Percentiles rank a stretch among this genome's conserved stretches.
Conservation (phyloP, 1,140 invertebrate genomes). For the Tetramorium alpestre region DNA sequence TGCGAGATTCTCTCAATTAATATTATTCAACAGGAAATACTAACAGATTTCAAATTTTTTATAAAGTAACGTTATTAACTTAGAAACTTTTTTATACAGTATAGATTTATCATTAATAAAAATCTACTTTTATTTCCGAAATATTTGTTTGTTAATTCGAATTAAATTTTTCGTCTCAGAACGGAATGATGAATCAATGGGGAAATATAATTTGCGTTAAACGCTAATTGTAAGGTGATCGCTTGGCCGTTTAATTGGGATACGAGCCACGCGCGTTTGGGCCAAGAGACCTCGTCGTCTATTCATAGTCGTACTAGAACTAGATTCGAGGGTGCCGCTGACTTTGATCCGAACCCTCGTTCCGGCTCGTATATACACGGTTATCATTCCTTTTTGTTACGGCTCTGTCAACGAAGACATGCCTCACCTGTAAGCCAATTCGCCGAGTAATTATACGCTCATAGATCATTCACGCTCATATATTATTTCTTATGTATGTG, state of each 20-base stretch:
- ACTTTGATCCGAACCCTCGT: conserved; percentile 79
- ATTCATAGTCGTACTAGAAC: conserved; percentile 83
- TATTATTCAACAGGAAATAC: background rate
- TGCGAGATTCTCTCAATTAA: background rate
- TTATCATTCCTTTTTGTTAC: conserved; percentile 51
- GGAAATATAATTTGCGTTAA: background rate
- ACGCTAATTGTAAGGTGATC: conserved; percentile 71
- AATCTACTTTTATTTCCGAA: background rate
- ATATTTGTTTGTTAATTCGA: background rate
- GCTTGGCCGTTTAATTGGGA: conserved; percentile 71
- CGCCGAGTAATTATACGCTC: conserved; percentile 13
- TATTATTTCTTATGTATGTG: background rate
- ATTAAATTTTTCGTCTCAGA: background rate
- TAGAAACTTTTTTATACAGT: background rate
- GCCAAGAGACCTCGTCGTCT: conserved; percentile 79
- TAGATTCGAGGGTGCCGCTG: conserved; percentile 77
- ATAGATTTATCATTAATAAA: background rate
- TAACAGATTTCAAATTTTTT: background rate
- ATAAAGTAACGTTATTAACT: background rate
- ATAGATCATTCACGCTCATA: conserved; percentile 17
- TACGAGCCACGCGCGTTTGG: conserved; percentile 72
- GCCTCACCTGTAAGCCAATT: background rate
- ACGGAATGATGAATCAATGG: background rate
- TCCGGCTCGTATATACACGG: conserved; percentile 64
- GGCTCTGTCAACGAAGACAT: conserved; percentile 7